Conservation (phyloP, 2,113 vertebrate genomes). For the Pristiophorus japonicus region DNA sequence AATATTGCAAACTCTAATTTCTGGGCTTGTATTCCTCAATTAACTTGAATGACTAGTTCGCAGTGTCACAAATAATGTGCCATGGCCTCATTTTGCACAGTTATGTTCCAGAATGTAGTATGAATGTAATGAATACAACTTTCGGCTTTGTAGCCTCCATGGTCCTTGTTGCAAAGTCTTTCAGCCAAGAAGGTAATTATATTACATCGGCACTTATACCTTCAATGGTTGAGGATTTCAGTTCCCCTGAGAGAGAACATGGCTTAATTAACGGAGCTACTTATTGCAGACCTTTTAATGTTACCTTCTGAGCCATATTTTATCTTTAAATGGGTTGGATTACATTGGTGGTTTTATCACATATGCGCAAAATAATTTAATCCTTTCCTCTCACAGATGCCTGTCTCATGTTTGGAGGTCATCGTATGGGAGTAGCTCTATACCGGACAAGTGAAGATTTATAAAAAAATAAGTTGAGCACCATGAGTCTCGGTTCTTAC, state of each 20-base stretch:
- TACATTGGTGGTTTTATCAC: not conserved
- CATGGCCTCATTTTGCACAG: not conserved
- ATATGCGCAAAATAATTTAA: not conserved
- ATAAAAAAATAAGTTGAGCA: not conserved
- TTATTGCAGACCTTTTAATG: constrained; percentile 11
- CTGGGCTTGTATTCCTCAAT: not conserved
- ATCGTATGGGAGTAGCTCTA: too few species aligned
- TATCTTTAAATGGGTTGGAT: not conserved
- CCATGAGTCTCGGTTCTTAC: not conserved
- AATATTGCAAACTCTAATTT: not conserved
- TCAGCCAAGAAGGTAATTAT: not conserved
- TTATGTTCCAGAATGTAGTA: not conserved
- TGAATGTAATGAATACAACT: not conserved
- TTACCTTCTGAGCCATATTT: not conserved
- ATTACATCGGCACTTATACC: not conserved
- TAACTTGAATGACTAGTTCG: not conserved
- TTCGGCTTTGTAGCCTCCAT: not conserved
- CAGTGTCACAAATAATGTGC: not conserved
- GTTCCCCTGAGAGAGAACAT: not conserved
- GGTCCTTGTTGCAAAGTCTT: not conserved
- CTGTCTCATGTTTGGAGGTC: not conserved
- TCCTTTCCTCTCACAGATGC: not conserved
- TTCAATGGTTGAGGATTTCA: not conserved
- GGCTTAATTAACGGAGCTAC: not conserved
- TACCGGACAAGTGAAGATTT: not conserved